Evolutionary conservation across 1,140 invertebrate genomes (phyloP), one percentile per base, ranked within the genome.

Genomic region (Tetramorium simillimum): DNA sequence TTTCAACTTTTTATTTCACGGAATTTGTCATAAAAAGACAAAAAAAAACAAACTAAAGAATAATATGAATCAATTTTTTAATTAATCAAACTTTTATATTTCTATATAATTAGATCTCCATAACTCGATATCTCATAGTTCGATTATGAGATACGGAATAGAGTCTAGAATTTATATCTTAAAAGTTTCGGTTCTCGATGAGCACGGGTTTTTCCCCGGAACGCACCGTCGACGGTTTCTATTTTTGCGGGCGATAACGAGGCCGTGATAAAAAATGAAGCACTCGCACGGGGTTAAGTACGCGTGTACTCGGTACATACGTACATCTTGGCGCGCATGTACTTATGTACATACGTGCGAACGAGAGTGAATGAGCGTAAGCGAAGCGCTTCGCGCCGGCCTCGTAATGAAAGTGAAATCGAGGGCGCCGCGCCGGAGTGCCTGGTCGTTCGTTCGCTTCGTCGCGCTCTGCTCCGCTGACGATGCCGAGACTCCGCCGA

Each of bases 331-430:
- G 12, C 84, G 86, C 91, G 75, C 87, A 89, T 7, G 6, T 14
- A 67, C 18, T 33, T 14, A 63, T 43, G 43, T 85, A 75, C 76
- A 90, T 91, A 91, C 84, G 88, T 92, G 92, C 88, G 91, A 92
- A 91, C 88, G 93, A 93, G 92, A 93, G 93, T 93, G 92, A 94
- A 92, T 92, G 92, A 88, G 86, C 78, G 86, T 91, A 89, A 88
- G 87, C 87, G 85, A 92, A 89, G 91, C 91, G 93, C 92, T 93
- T 91, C 72, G 82, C 67, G 78, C 73, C 92, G 93, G 93, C 92
- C 93, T 94, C 93, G 92, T 93, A 94, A 95, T 95, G 94, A 95
- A 95, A 95, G 94, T 95, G 94, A 95, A 95, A 95, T 95, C 94
- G 94, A 94, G 94, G 93, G 93, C 94, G 93, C 89, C 92, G 40